phyloP scores from a whole-genome alignment of 1,140 invertebrate genomes.

The Saccostrea cuccullata region DNA sequence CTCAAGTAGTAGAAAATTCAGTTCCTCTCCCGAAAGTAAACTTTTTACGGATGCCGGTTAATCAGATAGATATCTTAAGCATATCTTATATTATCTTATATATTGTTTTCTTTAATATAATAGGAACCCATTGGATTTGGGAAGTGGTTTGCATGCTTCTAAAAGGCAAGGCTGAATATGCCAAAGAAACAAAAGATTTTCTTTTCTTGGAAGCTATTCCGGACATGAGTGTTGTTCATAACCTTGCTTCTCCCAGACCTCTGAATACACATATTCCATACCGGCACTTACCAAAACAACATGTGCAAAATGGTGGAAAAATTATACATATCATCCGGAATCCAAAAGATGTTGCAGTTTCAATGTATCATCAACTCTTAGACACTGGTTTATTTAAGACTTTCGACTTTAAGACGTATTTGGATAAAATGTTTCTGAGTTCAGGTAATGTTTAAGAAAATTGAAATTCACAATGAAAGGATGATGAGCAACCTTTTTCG shows the following conservation, averaged over 20 bases:
- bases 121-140: slow-evolving; percentile 66
- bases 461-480: too few relatives aligned
- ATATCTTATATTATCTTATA: too few relatives aligned
- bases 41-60: too few relatives aligned
- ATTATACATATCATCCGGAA: slow-evolving; percentile 55
- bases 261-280: slow-evolving; percentile 57
- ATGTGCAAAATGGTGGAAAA: slow-evolving; percentile 48
- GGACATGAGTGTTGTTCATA: slow-evolving; percentile 29
- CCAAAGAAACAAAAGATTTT: slow-evolving; percentile 37
- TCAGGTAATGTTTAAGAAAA: background rate
- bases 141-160: slow-evolving; percentile 60
- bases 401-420: background rate
- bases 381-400: background rate
- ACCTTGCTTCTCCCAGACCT: slow-evolving; percentile 51
- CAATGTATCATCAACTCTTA: slow-evolving; percentile 39
- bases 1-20: too few relatives aligned
- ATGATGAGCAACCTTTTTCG: too few relatives aligned
- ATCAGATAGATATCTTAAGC: too few relatives aligned
- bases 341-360: slow-evolving; percentile 58
- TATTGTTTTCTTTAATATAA: too few relatives aligned
- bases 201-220: slow-evolving; percentile 41
- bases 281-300: slow-evolving; percentile 44
- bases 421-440: background rate
- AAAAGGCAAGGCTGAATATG: slow-evolving; percentile 42
- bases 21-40: too few relatives aligned